Base-by-base conservation (phyloP, 2,888 invertebrate genomes). In the Tubulanus polymorphus region DNA sequence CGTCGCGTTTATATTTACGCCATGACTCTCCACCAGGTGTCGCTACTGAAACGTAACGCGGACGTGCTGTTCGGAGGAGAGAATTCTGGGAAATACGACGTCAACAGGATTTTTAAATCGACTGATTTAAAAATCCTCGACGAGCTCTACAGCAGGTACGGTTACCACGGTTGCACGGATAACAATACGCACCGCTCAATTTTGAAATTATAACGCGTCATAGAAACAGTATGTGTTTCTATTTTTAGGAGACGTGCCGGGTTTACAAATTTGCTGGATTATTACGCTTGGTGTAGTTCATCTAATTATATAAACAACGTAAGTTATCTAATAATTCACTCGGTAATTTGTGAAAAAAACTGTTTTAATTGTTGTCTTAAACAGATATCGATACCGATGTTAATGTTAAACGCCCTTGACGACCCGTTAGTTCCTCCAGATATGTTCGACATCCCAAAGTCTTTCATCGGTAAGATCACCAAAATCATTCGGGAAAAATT, bases 1-100 rank as follows among this genome's bases (percentile, higher is more conserved):
- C 85, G 93, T 18, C 87, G 93, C 2, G 86, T 91, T 72, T 95
- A 95, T 80, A 82, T 93, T 56, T 93, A 91, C 80, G 86, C 91
- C 57, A 93, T 95, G 89, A 93, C 93, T 0, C 91, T 92, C 77
- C 91, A 92, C 78, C 87, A 93, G 78, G 90, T 91, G 66, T 87
- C 87, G 72, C 87, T 94, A 57, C 88, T 95, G 64, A 83, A 90
- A n/a, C 84, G 88, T 52, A 92, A 94, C 80, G 87, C 89, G 68
- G 84, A 87, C 63, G 84, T 86, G 56, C 80, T 93, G 53, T 82
- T 93, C 48, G 86, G 86, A 23, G 86, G 88, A 45, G 89, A 90
- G 47, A 84, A 88, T 20, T 88, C 87, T 75, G 82, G 81, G 54
- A 83, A 84, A 55, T 85, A 84, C 74, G 88, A 88, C 69, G 91